Evolutionary conservation across 2,797 vertebrate genomes (phyloP).

Genomic region (Arremon brunneinucha): DNA sequence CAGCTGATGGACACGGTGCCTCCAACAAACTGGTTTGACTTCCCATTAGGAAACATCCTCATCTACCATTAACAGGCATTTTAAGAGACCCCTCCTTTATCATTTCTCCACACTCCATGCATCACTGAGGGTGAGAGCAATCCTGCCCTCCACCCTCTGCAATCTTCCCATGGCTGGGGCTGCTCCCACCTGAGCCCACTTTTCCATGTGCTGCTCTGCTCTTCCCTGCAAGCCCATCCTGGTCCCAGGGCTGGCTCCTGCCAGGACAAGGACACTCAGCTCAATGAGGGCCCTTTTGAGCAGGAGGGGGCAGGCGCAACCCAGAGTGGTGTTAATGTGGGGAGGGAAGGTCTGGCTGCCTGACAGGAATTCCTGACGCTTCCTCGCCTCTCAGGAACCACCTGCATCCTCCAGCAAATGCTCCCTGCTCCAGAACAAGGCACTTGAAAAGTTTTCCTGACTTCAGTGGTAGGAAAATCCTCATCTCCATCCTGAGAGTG

Average conservation of each 20-base stretch:
- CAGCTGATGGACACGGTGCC: fast-evolving
- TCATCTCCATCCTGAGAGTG: background rate
- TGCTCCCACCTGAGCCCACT: background rate
- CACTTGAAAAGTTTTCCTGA: background rate
- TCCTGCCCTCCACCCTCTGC: background rate
- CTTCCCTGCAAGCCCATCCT: background rate
- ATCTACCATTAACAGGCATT: background rate
- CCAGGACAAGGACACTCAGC: background rate
- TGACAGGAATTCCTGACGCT: background rate
- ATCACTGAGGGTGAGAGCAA: background rate
- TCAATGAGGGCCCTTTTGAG: background rate
- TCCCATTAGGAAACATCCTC: background rate
- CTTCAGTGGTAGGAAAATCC: background rate
- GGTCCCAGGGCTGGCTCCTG: background rate
- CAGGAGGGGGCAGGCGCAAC: background rate
- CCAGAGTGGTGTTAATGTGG: background rate
- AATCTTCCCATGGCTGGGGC: background rate
- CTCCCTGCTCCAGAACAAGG: background rate
- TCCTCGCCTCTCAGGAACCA: background rate
- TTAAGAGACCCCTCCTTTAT: background rate
- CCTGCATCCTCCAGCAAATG: background rate
- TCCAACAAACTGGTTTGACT: background rate
- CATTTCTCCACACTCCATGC: background rate
- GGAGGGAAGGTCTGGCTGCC: background rate
- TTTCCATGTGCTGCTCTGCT: background rate